Base-by-base conservation (phyloP, 2,113 vertebrate species). In the Mesocricetus auratus region DNA sequence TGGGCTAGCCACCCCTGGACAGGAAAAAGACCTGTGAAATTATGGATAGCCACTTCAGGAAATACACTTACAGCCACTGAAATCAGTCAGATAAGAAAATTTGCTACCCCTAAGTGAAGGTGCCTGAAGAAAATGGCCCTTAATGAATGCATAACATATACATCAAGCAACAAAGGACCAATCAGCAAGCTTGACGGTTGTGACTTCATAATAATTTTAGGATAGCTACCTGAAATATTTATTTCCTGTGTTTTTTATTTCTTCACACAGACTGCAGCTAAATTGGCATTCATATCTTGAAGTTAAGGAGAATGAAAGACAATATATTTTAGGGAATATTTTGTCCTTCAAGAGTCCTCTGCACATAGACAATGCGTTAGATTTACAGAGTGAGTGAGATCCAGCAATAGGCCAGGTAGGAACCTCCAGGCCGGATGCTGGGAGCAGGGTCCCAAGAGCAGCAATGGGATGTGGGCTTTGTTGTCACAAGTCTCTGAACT, bases 81-180 rank as follows among this genome's bases (percentile, higher is more conserved):
- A 91, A 89, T 86, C 62, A 85, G 50, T 83, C 42, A 75, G 66
- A 68, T 62, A 91, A 93, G 77, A n/a, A 94, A 64, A 91, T 56
- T 83, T 82, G 62, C 68, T 95, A 19, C 83, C 36, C n/a, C 29
- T 2, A 36, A 71, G 75, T n/a, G 50, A 86, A 64, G 31, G 31
- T 58, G 17, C 50, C 24, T 73, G 53, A n/a, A 93, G 77, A 94
- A 93, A 17, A 75, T 16, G 5, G 19, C 24, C 17, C 31, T 6
- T 77, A 88, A 78, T 45, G 78, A 86, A 90, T 33, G 45, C 68
- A 93, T 56, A 87, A n/a, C 78, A 93, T 94, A 92, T 33, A 73
- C 16, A 87, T 73, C 33, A 89, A 87, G 33, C 1, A 69, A 85
- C 96, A 95, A 66, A 64, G 62, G 29, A 73, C 6, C 62, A 83